Percentiles rank a stretch among this genome's conserved stretches.
Conservation (phyloP, 1,140 invertebrate species). For the Brachionus paranguensis region DNA sequence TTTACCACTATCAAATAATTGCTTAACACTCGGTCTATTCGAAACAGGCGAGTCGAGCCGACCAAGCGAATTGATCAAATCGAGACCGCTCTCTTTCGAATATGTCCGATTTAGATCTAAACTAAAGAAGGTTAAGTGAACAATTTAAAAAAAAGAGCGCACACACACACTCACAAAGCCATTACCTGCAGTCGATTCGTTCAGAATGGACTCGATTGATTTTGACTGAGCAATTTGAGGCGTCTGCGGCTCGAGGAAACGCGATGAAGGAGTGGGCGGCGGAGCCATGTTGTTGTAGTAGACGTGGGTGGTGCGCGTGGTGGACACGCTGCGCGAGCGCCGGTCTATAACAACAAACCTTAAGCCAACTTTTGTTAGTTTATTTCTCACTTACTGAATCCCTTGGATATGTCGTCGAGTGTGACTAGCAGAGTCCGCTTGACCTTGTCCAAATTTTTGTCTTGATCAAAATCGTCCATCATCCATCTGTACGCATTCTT, state of each 20-base stretch:
- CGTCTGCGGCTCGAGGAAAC: neutral
- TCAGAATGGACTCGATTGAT: conserved; percentile 33
- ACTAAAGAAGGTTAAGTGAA: neutral
- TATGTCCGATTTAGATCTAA: conserved; percentile 24
- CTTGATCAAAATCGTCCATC: conserved; percentile 14
- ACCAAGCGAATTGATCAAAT: neutral
- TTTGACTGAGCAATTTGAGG: conserved; percentile 7
- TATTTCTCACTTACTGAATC: neutral
- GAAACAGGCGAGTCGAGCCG: neutral
- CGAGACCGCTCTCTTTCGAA: conserved; percentile 30
- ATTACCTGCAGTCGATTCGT: conserved; percentile 32
- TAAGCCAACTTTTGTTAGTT: neutral
- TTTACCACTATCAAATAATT: neutral
- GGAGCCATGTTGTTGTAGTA: neutral
- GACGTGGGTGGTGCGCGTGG: neutral
- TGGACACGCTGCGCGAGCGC: conserved; percentile 9
- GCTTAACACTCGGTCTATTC: neutral
- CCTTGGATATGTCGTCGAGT: conserved; percentile 30
- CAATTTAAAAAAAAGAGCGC: neutral
- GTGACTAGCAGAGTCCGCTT: conserved; percentile 1
- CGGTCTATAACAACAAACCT: neutral
- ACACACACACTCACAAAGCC: too few relatives aligned
- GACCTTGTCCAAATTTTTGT: conserved; percentile 32
- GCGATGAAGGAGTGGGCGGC: neutral
- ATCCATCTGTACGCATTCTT: conserved; percentile 35